Evolutionary conservation across 1,140 invertebrate genomes (phyloP).

Genomic region (Bombyx mandarina): DNA sequence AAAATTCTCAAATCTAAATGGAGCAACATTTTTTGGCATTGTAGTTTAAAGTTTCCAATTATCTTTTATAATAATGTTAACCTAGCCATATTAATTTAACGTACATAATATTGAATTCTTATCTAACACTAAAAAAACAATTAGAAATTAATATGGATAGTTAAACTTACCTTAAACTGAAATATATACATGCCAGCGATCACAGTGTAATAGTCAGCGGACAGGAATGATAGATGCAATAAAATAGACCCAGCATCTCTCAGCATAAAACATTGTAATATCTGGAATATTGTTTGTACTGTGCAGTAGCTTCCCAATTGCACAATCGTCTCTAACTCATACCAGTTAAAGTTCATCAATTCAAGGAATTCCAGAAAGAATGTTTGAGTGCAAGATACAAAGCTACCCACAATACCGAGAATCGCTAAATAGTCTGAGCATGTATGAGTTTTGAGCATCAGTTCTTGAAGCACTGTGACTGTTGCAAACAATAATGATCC

Average conservation of each 20-base stretch:
- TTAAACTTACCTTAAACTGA: conserved; percentile 80
- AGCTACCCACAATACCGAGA: conserved; percentile 86
- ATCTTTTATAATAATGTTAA: no score
- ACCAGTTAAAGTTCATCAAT: conserved; percentile 73
- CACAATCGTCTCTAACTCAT: conserved; percentile 59
- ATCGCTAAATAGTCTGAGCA: conserved; percentile 89
- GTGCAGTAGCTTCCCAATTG: conserved; percentile 56
- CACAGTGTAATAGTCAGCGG: conserved; percentile 89
- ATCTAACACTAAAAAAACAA: no score
- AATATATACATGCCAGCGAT: conserved; percentile 86
- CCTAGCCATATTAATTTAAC: no score
- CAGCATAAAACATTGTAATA: conserved; percentile 82
- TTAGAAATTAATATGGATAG: conserved; percentile 5
- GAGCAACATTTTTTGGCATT: no score
- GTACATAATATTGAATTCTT: no score
- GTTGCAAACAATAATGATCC: conserved; percentile 87
- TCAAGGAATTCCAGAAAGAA: conserved; percentile 64
- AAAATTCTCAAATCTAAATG: no score
- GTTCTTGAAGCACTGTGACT: conserved; percentile 87
- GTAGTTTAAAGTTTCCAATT: no score
- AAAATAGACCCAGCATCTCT: conserved; percentile 85
- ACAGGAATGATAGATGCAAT: conserved; percentile 86
- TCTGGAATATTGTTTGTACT: conserved; percentile 83
- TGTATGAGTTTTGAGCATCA: conserved; percentile 84
- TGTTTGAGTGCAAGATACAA: conserved; percentile 85